phyloP scores from a whole-genome alignment of 2,113 vertebrate genomes.

The Solea solea region DNA sequence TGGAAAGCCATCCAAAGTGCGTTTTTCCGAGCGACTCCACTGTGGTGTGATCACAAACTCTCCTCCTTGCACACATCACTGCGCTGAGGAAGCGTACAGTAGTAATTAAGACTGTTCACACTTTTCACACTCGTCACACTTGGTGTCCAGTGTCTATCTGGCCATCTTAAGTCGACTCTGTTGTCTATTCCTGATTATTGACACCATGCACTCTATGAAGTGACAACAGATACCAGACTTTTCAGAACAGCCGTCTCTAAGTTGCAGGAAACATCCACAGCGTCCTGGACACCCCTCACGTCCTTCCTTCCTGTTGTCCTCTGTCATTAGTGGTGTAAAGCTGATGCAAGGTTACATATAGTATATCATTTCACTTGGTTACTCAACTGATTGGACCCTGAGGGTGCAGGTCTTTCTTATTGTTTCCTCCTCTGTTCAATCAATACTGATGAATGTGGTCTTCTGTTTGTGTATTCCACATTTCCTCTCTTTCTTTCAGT shows the following conservation, averaged over 20 bases:
- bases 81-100: constrained; percentile 32
- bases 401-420: not conserved
- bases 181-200: too few relatives aligned
- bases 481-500: not conserved
- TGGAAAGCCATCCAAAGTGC: constrained; percentile 31
- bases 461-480: not conserved
- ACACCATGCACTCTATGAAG: constrained; percentile 25
- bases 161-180: constrained; percentile 30
- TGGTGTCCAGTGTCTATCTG: constrained; percentile 26
- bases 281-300: too few relatives aligned
- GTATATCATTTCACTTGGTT: not conserved
- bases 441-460: not conserved
- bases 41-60: constrained; percentile 20
- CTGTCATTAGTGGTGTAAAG: not conserved
- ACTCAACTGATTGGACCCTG: not conserved
- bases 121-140: not conserved
- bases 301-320: not conserved
- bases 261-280: not conserved
- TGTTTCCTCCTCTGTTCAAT: not conserved
- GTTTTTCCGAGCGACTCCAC: constrained; percentile 15
- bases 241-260: too few relatives aligned
- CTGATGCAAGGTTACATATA: not conserved
- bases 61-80: constrained; percentile 9
- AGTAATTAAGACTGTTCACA: constrained; percentile 48
- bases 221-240: not conserved